A percentile compares a stretch with the other conserved stretches of the same genome.
phyloP scores from a whole-genome alignment of 2,888 invertebrate genomes.

The Patella depressa region DNA sequence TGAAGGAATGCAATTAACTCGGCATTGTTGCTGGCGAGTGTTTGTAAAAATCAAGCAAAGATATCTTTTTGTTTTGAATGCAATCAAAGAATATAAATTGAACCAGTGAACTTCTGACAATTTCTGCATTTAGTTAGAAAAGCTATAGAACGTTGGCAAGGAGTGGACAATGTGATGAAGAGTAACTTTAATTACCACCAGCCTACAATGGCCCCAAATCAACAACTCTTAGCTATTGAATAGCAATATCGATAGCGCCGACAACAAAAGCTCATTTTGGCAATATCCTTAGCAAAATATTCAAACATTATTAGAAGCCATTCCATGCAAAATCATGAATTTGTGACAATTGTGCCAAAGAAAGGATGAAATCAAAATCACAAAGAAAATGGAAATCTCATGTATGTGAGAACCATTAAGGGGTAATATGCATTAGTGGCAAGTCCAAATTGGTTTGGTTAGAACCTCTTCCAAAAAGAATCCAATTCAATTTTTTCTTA shows the following conservation, averaged over 20 bases:
- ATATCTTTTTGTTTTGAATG: conserved; percentile 8
- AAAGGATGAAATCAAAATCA: conserved; percentile 21
- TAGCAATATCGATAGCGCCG: background rate
- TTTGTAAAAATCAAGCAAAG: conserved; percentile 10
- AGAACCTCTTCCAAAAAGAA: conserved; percentile 11
- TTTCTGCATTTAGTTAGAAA: conserved; percentile 9
- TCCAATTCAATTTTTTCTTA: conserved; percentile 17
- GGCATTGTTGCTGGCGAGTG: background rate
- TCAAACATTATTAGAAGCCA: conserved; percentile 3
- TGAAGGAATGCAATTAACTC: background rate
- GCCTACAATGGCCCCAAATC: conserved; percentile 10
- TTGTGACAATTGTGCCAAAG: conserved; percentile 21
- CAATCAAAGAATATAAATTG: conserved; percentile 9
- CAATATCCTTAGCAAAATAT: conserved; percentile 10
- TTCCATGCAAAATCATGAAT: conserved; percentile 10
- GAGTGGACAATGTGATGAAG: background rate
- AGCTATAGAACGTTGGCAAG: conserved; percentile 8
- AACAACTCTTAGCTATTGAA: background rate
- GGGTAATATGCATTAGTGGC: conserved; percentile 19
- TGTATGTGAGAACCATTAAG: conserved; percentile 16
- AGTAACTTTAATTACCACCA: conserved; percentile 5
- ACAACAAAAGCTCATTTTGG: conserved; percentile 10
- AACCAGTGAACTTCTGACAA: conserved; percentile 13
- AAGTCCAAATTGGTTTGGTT: conserved; percentile 20
- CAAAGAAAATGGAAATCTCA: conserved; percentile 28